Evolutionary conservation across 2,797 vertebrate species (phyloP).

Genomic region (Perodicticus potto): DNA sequence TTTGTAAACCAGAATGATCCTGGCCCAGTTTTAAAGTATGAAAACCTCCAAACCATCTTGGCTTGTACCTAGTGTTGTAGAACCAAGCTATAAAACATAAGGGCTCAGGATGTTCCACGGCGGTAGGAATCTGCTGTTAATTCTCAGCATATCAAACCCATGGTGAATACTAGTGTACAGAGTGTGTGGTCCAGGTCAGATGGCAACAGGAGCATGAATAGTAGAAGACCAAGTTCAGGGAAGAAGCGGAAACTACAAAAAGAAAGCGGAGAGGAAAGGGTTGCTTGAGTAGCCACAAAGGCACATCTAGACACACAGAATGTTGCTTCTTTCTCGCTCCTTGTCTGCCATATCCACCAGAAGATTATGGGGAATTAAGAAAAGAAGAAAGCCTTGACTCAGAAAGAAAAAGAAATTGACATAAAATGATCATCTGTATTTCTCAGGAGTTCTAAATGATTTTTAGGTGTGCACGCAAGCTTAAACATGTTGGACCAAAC

Average conservation of each 20-base stretch:
- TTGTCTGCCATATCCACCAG: neutral
- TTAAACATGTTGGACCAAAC: neutral
- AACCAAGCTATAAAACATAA: conserved; percentile 61
- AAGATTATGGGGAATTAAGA: neutral
- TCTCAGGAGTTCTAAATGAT: neutral
- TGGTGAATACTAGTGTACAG: neutral
- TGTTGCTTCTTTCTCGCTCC: conserved; percentile 7
- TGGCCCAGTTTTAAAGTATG: conserved; percentile 66
- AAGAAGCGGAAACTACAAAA: conserved; percentile 50
- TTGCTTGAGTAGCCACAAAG: neutral
- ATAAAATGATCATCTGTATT: conserved; percentile 1
- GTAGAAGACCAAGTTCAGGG: neutral
- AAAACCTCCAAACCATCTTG: conserved; percentile 77
- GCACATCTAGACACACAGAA: conserved; percentile 40
- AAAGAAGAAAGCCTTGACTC: conserved; percentile 18
- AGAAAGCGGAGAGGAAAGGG: neutral
- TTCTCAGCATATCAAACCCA: conserved; percentile 51
- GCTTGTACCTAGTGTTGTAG: conserved; percentile 47
- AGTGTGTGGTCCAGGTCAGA: conserved; percentile 69
- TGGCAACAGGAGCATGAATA: conserved; percentile 54
- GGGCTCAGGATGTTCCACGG: neutral
- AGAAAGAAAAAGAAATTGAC: neutral
- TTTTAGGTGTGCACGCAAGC: neutral
- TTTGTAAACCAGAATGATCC: conserved; percentile 67
- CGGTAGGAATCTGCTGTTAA: conserved; percentile 40